Conservation (phyloP, 2,888 invertebrate genomes). For the Eilema depressum region DNA sequence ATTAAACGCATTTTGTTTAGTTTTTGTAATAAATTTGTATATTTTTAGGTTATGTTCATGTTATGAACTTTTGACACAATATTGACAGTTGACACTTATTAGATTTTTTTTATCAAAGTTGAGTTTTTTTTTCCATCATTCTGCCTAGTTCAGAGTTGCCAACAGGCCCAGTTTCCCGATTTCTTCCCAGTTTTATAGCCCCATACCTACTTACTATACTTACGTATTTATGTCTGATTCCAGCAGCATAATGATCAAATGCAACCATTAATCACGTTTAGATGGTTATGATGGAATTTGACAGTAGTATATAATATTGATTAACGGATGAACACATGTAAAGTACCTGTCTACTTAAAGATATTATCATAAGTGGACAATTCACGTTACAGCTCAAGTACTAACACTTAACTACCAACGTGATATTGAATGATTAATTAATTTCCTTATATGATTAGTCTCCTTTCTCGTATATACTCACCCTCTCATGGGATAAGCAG, state of each 20-base stretch:
- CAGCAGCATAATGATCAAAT: too few relatives aligned
- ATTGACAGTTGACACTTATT: constrained; percentile 1
- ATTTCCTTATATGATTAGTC: neutral
- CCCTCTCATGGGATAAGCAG: too few relatives aligned
- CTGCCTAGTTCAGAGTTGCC: neutral
- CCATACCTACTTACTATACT: fast-evolving
- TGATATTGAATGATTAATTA: neutral
- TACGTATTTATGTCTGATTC: too few relatives aligned
- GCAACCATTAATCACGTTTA: neutral
- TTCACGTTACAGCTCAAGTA: neutral
- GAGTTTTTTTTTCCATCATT: neutral
- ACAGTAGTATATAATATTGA: neutral
- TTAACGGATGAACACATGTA: neutral
- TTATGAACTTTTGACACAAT: constrained; percentile 26
- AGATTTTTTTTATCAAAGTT: too few relatives aligned
- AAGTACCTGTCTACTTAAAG: neutral
- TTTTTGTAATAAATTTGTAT: neutral
- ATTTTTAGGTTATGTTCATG: constrained; percentile 43
- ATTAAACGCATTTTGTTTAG: constrained; percentile 52
- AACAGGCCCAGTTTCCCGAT: neutral
- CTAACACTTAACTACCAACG: neutral
- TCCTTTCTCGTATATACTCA: neutral
- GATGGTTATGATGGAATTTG: neutral
- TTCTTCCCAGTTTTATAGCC: neutral
- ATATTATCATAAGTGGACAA: neutral